These are phyloP conservation scores for Labia minor DNA, from an alignment of 2,888 invertebrate species.

Conservation along the genomic window DNA sequence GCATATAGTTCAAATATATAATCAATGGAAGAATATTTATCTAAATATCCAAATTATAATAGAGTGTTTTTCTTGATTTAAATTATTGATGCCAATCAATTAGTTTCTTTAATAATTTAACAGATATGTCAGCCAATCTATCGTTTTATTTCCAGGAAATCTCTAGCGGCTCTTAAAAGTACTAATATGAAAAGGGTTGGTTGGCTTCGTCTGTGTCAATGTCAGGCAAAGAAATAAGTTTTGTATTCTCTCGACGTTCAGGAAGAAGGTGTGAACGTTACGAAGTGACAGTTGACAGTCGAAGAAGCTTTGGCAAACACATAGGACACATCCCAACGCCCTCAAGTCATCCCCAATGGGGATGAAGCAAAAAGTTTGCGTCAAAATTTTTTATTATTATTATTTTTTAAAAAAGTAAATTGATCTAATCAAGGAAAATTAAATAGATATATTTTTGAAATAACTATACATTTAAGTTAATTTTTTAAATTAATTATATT, in stretches of 20 bases:
- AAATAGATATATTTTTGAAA: too few species aligned
- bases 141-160: neutral
- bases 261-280: slow-evolving; percentile 1
- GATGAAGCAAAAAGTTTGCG: neutral
- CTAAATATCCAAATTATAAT: too few species aligned
- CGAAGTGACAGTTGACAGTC: neutral
- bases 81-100: too few species aligned
- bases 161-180: neutral
- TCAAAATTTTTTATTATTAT: too few species aligned
- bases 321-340: neutral
- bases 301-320: slow-evolving; percentile 1
- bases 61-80: too few species aligned
- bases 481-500: too few species aligned
- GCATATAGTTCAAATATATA: too few species aligned
- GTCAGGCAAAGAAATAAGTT: neutral
- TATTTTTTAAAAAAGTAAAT: too few species aligned
- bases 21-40: too few species aligned
- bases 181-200: slow-evolving; percentile 4
- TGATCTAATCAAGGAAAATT: too few species aligned
- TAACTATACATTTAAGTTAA: too few species aligned
- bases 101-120: too few species aligned
- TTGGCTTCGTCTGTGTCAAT: neutral
- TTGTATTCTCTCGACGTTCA: neutral
- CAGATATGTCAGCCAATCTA: neutral
- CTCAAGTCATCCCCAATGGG: neutral